Evolutionary conservation across 2,888 invertebrate species (phyloP).

Genomic region (Tiphia femorata): DNA sequence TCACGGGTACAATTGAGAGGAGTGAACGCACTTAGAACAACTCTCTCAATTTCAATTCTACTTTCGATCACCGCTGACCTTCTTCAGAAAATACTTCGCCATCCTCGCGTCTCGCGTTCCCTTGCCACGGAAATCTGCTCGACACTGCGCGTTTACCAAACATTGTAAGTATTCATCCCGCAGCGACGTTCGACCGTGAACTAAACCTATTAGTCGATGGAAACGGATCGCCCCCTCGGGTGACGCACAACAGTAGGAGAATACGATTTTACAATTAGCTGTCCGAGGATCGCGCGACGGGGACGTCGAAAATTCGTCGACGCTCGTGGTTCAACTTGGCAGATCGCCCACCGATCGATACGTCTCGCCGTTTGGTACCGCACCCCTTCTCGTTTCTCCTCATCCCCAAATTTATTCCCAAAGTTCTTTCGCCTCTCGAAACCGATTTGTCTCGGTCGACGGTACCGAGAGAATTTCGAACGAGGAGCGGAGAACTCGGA

Average conservation of each 20-base stretch:
- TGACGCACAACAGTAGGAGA: slow-evolving; percentile 23
- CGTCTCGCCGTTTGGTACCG: no score
- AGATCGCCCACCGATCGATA: slow-evolving; percentile 24
- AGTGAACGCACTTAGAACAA: no score
- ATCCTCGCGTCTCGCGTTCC: slow-evolving; percentile 37
- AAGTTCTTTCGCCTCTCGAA: background rate
- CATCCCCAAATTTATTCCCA: slow-evolving; percentile 1
- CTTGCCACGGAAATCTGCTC: slow-evolving; percentile 3
- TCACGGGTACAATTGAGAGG: no score
- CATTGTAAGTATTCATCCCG: slow-evolving; percentile 51
- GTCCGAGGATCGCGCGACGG: no score
- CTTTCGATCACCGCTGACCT: no score
- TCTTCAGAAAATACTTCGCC: slow-evolving; percentile 47
- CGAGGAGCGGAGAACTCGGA: no score
- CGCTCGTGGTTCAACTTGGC: slow-evolving; percentile 20
- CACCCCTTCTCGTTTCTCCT: no score
- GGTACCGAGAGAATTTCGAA: no score
- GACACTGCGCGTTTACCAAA: slow-evolving; percentile 36
- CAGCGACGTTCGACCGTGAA: slow-evolving; percentile 18
- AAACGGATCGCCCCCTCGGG: slow-evolving; percentile 20
- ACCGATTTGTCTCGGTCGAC: no score
- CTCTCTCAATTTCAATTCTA: no score
- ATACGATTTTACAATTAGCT: slow-evolving; percentile 30
- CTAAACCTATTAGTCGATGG: slow-evolving; percentile 47
- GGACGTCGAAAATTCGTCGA: slow-evolving; percentile 29